phyloP scores from a whole-genome alignment of 2,113 vertebrate species.

The Takifugu flavidus region DNA sequence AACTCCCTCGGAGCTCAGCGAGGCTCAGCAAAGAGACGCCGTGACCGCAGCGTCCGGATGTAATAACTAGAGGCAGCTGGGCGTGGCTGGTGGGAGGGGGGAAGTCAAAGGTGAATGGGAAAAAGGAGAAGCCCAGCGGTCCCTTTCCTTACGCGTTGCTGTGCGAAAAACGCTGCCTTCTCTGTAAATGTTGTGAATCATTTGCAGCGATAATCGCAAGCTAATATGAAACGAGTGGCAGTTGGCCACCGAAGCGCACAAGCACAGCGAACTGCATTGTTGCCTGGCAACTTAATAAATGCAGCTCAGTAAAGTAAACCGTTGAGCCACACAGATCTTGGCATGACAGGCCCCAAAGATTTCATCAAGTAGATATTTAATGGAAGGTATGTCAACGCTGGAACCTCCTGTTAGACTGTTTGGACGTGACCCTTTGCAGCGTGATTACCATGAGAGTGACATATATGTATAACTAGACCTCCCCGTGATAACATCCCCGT shows the following conservation, averaged over 20 bases:
- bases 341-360: constrained; percentile 29
- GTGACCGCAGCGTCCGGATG: constrained; percentile 22
- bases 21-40: constrained; percentile 31
- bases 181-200: constrained; percentile 29
- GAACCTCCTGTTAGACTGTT: neutral
- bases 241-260: no score
- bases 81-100: constrained; percentile 24
- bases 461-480: constrained; percentile 15
- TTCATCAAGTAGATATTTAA: constrained; percentile 11
- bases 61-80: constrained; percentile 40
- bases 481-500: constrained; percentile 31
- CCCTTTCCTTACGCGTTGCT: neutral
- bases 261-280: constrained; percentile 42
- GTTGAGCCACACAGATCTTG: constrained; percentile 29
- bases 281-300: constrained; percentile 72
- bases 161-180: constrained; percentile 1
- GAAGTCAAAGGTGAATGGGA: constrained; percentile 33
- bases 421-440: neutral
- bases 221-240: constrained; percentile 9
- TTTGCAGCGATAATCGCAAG: constrained; percentile 32
- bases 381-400: neutral
- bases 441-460: constrained; percentile 1
- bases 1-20: constrained; percentile 25
- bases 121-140: neutral
- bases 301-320: constrained; percentile 38